These are phyloP conservation scores for Epistrophe grossulariae DNA, from an alignment of 2,888 invertebrate genomes.

Conservation along the genomic window DNA sequence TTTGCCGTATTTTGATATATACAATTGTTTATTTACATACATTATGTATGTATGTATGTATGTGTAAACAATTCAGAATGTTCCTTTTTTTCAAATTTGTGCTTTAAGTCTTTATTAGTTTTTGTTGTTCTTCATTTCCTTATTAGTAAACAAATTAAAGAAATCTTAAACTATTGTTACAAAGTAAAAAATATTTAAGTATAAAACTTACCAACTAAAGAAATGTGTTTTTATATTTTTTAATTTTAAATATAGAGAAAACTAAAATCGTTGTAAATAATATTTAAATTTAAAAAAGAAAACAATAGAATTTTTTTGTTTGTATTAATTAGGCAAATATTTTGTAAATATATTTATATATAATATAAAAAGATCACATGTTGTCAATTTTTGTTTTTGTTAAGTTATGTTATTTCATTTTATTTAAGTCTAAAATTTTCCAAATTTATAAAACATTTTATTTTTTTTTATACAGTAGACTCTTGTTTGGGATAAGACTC, in stretches of 20 bases:
- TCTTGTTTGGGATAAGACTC: background rate
- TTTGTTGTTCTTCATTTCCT: constrained; percentile 8
- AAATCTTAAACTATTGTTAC: constrained; percentile 34
- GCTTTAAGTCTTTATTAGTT: constrained; percentile 59
- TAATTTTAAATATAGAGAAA: constrained; percentile 18
- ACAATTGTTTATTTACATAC: background rate
- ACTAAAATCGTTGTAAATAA: constrained; percentile 34
- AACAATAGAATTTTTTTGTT: constrained; percentile 30
- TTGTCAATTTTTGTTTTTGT: constrained; percentile 61
- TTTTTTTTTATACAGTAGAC: constrained; percentile 44
- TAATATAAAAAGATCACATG: constrained; percentile 72
- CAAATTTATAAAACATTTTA: constrained; percentile 13
- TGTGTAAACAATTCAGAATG: constrained; percentile 35
- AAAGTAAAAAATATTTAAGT: constrained; percentile 40
- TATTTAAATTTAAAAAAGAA: constrained; percentile 17
- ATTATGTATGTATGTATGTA: background rate
- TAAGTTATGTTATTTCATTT: constrained; percentile 5
- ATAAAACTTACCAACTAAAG: constrained; percentile 55
- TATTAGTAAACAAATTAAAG: constrained; percentile 25
- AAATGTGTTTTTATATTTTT: constrained; percentile 5
- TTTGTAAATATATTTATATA: constrained; percentile 69
- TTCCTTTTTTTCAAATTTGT: constrained; percentile 37
- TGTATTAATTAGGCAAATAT: constrained; percentile 64
- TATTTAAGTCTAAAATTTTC: constrained; percentile 52
- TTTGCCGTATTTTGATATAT: background rate